Percentiles rank a stretch among this genome's conserved stretches.
These are phyloP conservation scores for Progne subis DNA, from an alignment of 2,113 vertebrate species.

Conservation along the genomic window DNA sequence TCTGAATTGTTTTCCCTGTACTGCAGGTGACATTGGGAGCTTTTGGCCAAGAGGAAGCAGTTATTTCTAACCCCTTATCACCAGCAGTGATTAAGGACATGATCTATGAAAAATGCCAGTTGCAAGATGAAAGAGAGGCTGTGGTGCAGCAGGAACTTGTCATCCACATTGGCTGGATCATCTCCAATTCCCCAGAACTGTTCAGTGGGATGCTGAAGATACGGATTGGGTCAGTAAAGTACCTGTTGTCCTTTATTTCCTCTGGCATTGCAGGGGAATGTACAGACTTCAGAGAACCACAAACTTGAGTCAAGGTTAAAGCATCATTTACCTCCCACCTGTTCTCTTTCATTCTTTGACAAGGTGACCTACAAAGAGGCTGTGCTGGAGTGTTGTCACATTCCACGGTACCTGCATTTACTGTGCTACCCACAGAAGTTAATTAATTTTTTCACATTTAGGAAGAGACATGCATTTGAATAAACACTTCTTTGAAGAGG, in stretches of 20 bases:
- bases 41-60: conserved; percentile 93
- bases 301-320: neutral
- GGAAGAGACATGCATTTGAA: neutral
- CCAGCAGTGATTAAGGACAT: conserved; percentile 94
- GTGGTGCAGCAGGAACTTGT: conserved; percentile 97
- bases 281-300: neutral
- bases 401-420: neutral
- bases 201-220: conserved; percentile 98
- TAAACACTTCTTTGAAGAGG: conserved; percentile 16
- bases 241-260: neutral
- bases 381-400: neutral
- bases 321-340: neutral
- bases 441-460: neutral
- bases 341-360: neutral
- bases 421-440: neutral
- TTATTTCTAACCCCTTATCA: conserved; percentile 97
- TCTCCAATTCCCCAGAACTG: conserved; percentile 93
- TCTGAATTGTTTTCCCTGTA: conserved; percentile 8
- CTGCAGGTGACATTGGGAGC: conserved; percentile 92
- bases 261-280: neutral
- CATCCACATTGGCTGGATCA: conserved; percentile 97
- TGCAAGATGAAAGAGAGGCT: conserved; percentile 87
- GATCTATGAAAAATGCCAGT: conserved; percentile 89
- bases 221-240: conserved; percentile 85
- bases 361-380: neutral